Percentiles rank a stretch among this genome's conserved stretches.
These are phyloP conservation scores for Numenius phaeopus DNA, from an alignment of 2,797 vertebrate genomes.

Conservation along the genomic window DNA sequence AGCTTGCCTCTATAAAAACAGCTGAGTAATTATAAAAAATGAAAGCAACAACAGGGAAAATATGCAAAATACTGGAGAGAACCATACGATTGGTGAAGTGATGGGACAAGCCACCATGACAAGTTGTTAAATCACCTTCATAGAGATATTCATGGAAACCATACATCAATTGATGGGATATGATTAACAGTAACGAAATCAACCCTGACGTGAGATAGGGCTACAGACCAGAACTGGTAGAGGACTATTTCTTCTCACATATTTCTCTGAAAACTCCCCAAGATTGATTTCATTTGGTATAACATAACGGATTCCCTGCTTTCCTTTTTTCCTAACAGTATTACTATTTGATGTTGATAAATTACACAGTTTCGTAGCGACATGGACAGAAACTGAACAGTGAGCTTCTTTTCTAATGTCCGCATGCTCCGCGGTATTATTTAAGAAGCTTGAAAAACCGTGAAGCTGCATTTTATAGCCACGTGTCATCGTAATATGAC, in stretches of 20 bases:
- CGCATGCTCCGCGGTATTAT: background rate
- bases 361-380: background rate
- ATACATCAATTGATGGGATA: background rate
- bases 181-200: background rate
- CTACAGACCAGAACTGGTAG: background rate
- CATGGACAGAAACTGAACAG: background rate
- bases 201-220: background rate
- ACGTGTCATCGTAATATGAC: rapidly evolving
- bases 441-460: background rate
- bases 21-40: background rate
- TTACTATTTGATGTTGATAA: background rate
- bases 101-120: background rate
- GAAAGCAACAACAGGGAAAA: background rate
- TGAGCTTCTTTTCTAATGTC: background rate
- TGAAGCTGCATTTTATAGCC: background rate
- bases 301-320: background rate
- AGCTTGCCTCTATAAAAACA: background rate
- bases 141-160: background rate
- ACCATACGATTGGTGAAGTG: background rate
- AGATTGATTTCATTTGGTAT: background rate
- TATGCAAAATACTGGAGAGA: background rate
- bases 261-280: background rate
- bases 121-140: background rate
- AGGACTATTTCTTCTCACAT: background rate
- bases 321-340: background rate